Base-by-base conservation (phyloP, 2,888 invertebrate species). In the Alentia gelatinosa region DNA sequence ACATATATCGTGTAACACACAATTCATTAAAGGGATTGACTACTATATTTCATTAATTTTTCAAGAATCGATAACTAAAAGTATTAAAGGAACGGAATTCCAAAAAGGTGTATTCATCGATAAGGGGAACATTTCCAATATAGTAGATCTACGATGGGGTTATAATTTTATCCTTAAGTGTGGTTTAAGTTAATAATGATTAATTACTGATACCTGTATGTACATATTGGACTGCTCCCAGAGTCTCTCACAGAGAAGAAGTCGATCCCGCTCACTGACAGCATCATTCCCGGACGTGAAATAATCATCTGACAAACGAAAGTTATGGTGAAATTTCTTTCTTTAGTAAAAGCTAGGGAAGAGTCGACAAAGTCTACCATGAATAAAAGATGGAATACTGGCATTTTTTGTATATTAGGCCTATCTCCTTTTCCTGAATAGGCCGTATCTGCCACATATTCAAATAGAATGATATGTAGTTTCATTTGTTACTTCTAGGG, bases 211-310 rank as follows among this genome's bases (percentile, higher is more conserved):
- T 91, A 94, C 94, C 94, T 94, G 94, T 86, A 94, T 94, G 89
- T 94, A 93, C 37, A 92, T 92, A 86, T 94, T 93, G 84, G 94
- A 91, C 19, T 91, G 91, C 37, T 94, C 94, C 94, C 94, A 94
- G 90, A 94, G 92, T 9, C 92, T 50, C 47, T 93, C 92, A 90
- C 92, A 94, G 0, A 92, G 90, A 4, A 92, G 90, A 33, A 93
- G 93, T 89, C 94, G 91, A 30, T 90, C 91, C 39, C 90, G 75
- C 39, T 90, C 92, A 7, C 75, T 50, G 33, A 90, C 92, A 56
- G 92, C 92, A 26, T 37, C 68, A 7, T 37, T 37, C 19, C 84
- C 90, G 42, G 35, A 75, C 0, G 23, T 15, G 30, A 91, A 91
- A 50, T 91, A 91, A 39, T 90, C 90, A n/a, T 83, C 91, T 91